Base-by-base conservation (phyloP, 2,888 invertebrate species). In the Phengaris alcon region DNA sequence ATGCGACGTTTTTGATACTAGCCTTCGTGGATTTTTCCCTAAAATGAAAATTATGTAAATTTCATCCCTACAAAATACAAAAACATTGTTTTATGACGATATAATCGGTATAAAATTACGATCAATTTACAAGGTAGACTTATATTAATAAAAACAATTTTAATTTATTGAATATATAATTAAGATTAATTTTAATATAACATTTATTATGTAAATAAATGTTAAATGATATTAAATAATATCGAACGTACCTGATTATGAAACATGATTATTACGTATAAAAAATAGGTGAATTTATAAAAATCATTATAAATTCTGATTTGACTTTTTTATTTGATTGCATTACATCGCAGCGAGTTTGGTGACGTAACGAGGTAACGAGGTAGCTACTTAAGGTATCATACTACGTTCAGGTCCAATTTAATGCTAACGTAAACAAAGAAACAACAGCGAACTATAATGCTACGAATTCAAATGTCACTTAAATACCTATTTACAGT, bases 241-340 rank as follows among this genome's bases (percentile, higher is more conserved):
- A 64, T 64, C 6, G 35, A 35, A 6, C 6, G 64, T 35, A 64
- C 64, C 64, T 64, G 64, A 64, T 64, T 64, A 64, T 64, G 35
- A 64, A 64, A 35, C 59, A 22, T 22, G 59, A 59, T 59, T 57
- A 57, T 64, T 64, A 64, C 64, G 64, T 64, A 44, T 64, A 12
- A 64, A 35, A 44, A 35, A 13, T 35, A 8, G 48, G 48, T 48
- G 9, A 52, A 52, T 9, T 22, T 44, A 35, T 6, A 12, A 8
- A 13, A 35, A 64, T 44, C 12, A 35, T 64, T 64, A 12, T 35
- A 35, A 64, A 64, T 64, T 64, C 35, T 44, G 6, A 44, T 64
- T 52, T 44, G 35, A 6, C 10, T 64, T 64, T 10, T 10, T 64
- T 59, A 48, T 48, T 48, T 6, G 6, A 8, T 48, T 35, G 35